These are phyloP conservation scores for Aethina tumida DNA, from an alignment of 1,140 invertebrate genomes.

Conservation along the genomic window DNA sequence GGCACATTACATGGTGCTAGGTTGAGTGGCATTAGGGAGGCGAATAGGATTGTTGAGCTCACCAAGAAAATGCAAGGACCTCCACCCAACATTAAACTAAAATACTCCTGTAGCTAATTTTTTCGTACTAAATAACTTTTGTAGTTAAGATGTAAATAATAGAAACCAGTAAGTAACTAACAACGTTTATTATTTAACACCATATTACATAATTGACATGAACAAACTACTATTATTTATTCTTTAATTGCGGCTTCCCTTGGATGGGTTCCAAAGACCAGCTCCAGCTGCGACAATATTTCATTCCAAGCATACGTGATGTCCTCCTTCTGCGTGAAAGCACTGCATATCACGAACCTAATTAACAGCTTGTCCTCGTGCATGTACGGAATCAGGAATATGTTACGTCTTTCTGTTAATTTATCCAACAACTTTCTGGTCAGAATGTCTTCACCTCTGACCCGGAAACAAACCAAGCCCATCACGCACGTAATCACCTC, in stretches of 20 bases:
- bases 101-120: no score
- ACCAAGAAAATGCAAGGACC: no score
- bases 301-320: constrained; percentile 74
- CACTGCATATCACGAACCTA: constrained; percentile 74
- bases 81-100: no score
- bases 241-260: background rate
- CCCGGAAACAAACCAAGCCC: constrained; percentile 80
- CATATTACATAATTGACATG: no score
- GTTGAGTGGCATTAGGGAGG: no score
- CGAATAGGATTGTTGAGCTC: no score
- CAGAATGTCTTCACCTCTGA: constrained; percentile 62
- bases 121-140: no score
- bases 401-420: constrained; percentile 64
- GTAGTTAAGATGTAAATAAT: no score
- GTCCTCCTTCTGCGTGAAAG: constrained; percentile 56
- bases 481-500: constrained; percentile 53
- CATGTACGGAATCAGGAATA: constrained; percentile 75
- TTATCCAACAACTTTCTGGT: constrained; percentile 68
- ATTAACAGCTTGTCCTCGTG: constrained; percentile 60
- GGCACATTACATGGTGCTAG: no score
- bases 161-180: no score
- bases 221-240: no score
- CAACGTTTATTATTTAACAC: no score
- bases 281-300: constrained; percentile 47
- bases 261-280: constrained; percentile 1